phyloP scores from a whole-genome alignment of 2,888 invertebrate genomes.

The Chelonus formosanus region DNA sequence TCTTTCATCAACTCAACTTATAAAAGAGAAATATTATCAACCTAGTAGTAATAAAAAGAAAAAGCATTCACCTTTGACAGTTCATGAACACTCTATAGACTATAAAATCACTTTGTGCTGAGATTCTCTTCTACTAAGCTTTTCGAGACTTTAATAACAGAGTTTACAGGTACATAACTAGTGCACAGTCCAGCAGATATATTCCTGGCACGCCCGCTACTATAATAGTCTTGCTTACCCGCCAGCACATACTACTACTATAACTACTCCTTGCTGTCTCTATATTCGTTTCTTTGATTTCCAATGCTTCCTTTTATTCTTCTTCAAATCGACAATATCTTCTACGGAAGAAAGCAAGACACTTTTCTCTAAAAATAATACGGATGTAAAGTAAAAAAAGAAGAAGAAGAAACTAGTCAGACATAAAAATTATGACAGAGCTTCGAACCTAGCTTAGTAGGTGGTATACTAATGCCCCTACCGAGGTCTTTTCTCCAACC shows the following conservation, averaged over 20 bases:
- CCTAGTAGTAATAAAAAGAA: neutral
- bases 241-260: slow-evolving; percentile 12
- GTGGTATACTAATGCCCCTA: too few species aligned
- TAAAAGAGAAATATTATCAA: neutral
- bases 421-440: slow-evolving; percentile 1
- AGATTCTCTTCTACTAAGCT: neutral
- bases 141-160: slow-evolving; percentile 27
- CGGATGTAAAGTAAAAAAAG: neutral
- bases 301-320: too few species aligned
- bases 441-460: neutral
- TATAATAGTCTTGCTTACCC: slow-evolving; percentile 6
- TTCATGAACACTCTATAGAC: slow-evolving; percentile 13
- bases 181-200: slow-evolving; percentile 15
- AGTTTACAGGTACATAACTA: slow-evolving; percentile 11
- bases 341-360: too few species aligned
- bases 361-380: too few species aligned
- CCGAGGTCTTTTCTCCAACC: slow-evolving; percentile 7
- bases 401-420: too few species aligned
- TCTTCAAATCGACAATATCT: too few species aligned
- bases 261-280: neutral
- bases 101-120: slow-evolving; percentile 26
- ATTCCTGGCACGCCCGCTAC: slow-evolving; percentile 12
- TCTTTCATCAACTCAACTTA: neutral
- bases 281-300: neutral
- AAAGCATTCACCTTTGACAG: slow-evolving; percentile 21